phyloP scores from a whole-genome alignment of 1,140 invertebrate species.

The Sinella curviseta region DNA sequence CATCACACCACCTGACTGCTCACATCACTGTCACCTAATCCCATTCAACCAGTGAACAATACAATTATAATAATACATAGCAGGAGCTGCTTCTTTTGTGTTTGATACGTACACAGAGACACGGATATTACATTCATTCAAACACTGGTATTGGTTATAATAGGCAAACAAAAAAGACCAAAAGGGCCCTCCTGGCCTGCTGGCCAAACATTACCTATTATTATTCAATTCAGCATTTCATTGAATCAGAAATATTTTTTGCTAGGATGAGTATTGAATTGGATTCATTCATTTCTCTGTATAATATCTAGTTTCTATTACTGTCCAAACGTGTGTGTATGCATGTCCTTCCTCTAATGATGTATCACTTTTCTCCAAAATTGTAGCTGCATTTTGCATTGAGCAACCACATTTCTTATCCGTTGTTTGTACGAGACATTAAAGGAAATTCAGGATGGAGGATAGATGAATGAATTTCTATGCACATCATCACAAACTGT shows the following conservation, averaged over 20 bases:
- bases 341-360: conserved; percentile 1
- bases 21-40: conserved; percentile 47
- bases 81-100: neutral
- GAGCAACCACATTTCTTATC: neutral
- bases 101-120: neutral
- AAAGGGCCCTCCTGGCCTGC: conserved; percentile 6
- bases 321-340: neutral
- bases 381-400: neutral
- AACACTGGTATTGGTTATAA: neutral
- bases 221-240: neutral
- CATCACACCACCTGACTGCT: conserved; percentile 41
- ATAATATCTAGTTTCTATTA: neutral
- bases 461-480: neutral
- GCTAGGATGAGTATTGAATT: neutral
- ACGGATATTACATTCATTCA: conserved; percentile 4
- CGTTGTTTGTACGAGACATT: neutral
- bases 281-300: neutral
- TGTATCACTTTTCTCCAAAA: conserved; percentile 14
- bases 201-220: neutral
- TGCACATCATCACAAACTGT: neutral
- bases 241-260: neutral
- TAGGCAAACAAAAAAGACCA: neutral
- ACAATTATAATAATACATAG: conserved; percentile 3
- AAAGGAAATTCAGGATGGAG: neutral
- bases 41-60: conserved; percentile 37